Evolutionary conservation across 2,113 vertebrate genomes (phyloP).

Genomic region (Hypanus sabinus): DNA sequence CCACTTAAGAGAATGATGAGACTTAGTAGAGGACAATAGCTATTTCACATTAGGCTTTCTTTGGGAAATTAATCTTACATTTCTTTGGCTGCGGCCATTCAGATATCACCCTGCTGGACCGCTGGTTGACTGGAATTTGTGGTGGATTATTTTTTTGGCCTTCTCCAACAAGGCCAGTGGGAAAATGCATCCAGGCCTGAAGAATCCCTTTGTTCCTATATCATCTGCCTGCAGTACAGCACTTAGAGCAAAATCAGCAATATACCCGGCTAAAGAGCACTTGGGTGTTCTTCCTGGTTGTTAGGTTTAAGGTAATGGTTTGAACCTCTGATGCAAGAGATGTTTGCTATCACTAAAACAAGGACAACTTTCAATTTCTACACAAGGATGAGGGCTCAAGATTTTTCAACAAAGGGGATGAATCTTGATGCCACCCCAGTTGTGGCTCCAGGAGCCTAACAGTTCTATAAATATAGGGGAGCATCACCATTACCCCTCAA

Average conservation of each 20-base stretch:
- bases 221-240: neutral
- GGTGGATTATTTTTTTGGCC: neutral
- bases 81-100: neutral
- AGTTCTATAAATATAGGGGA: too few species aligned
- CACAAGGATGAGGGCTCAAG: neutral
- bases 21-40: neutral
- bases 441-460: too few species aligned
- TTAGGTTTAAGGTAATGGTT: neutral
- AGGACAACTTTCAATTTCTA: neutral
- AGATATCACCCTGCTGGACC: neutral
- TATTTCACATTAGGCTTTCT: neutral
- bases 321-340: neutral
- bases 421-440: too few species aligned
- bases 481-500: too few species aligned
- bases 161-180: neutral
- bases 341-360: neutral
- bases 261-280: neutral
- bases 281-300: neutral
- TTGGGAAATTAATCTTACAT: neutral
- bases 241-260: neutral
- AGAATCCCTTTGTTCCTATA: neutral
- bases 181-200: neutral
- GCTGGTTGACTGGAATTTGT: neutral
- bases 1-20: neutral
- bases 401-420: neutral